Conservation (phyloP, 2,797 vertebrate species). For the Microctenopoma steveboyesi region DNA sequence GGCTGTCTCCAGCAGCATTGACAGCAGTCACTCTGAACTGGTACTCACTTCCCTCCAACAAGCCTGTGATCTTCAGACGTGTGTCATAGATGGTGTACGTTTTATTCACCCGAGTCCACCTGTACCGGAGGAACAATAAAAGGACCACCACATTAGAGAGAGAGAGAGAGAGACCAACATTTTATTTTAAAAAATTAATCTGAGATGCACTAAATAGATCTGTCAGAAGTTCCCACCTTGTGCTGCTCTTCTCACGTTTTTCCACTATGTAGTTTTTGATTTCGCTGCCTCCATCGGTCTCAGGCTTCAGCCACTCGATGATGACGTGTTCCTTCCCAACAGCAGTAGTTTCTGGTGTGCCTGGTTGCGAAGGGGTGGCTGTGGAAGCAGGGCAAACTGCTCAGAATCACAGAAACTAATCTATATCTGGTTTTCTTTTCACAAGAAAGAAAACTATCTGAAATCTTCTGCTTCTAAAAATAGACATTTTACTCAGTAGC, state of each 20-base stretch:
- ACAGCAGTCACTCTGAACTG: constrained; percentile 96
- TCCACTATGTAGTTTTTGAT: constrained; percentile 96
- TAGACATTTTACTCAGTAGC: no score
- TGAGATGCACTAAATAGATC: neutral
- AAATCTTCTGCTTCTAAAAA: no score
- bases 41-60: constrained; percentile 95
- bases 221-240: constrained; percentile 82
- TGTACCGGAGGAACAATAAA: constrained; percentile 59
- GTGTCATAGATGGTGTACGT: constrained; percentile 95
- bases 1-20: constrained; percentile 94
- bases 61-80: constrained; percentile 92
- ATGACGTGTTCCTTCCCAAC: constrained; percentile 94
- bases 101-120: constrained; percentile 98
- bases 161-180: neutral
- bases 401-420: constrained; percentile 15
- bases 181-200: neutral
- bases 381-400: neutral
- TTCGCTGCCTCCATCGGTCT: constrained; percentile 95
- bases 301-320: constrained; percentile 96
- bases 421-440: constrained; percentile 2
- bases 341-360: constrained; percentile 87
- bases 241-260: constrained; percentile 95
- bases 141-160: neutral
- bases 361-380: constrained; percentile 92
- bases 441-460: neutral